Conservation (phyloP, 2,797 vertebrate genomes). For the Euphonia xanthogaster region DNA sequence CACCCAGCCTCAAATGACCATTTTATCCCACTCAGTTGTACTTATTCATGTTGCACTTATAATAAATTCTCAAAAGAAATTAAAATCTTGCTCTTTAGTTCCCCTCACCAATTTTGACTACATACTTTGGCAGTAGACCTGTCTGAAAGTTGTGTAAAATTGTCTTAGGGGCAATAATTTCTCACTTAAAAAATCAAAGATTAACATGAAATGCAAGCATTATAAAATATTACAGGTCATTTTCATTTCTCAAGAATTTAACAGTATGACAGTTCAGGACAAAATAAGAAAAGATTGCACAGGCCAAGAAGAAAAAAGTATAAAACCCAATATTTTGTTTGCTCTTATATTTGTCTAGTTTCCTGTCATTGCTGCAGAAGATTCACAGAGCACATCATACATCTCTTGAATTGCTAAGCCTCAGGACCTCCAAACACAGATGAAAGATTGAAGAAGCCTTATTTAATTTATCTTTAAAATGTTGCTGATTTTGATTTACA, state of each 20-base stretch:
- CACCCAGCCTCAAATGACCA: neutral
- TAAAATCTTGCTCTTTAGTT: neutral
- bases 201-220: neutral
- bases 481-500: neutral
- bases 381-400: neutral
- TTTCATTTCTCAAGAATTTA: neutral
- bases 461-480: neutral
- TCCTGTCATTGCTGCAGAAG: neutral
- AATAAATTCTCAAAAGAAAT: neutral
- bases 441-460: neutral
- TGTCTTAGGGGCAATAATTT: neutral
- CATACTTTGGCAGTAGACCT: neutral
- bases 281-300: neutral
- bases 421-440: neutral
- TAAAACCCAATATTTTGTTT: neutral
- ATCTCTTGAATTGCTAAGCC: neutral
- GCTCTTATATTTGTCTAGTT: neutral
- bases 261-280: neutral
- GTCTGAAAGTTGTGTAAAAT: neutral
- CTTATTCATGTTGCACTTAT: neutral
- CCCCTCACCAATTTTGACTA: rapidly evolving
- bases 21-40: neutral
- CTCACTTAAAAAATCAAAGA: neutral
- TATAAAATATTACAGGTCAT: neutral
- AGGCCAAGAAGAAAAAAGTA: neutral